A percentile compares a stretch with the other conserved stretches of the same genome.
Conservation (phyloP, 2,797 vertebrate genomes). For the Limnodromus scolopaceus region DNA sequence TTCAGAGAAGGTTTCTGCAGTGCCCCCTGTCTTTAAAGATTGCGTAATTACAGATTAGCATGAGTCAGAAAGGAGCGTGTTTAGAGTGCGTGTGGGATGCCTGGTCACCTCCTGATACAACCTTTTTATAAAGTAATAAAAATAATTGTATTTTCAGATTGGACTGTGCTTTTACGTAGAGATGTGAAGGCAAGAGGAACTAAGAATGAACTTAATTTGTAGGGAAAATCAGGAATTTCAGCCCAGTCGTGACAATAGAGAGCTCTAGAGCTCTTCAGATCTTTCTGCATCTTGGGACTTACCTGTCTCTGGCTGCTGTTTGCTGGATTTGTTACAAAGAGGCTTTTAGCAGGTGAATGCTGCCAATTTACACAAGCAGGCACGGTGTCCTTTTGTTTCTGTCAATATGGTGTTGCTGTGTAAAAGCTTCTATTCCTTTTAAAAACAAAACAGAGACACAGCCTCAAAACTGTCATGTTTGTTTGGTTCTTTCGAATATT, state of each 20-base stretch:
- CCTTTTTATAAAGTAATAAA: neutral
- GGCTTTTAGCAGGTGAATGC: neutral
- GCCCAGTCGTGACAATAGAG: neutral
- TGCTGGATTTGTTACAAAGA: neutral
- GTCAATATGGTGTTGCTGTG: neutral
- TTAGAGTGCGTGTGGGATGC: neutral
- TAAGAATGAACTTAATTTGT: neutral
- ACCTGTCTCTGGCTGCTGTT: neutral
- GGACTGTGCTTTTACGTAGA: neutral
- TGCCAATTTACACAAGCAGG: neutral
- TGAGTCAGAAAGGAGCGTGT: neutral
- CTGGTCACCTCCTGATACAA: neutral
- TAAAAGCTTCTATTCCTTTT: neutral
- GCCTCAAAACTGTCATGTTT: neutral
- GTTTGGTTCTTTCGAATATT: conserved; percentile 1
- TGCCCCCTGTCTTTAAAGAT: neutral
- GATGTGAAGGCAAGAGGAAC: neutral
- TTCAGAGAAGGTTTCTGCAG: neutral
- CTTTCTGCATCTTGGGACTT: neutral
- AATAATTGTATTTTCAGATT: neutral
- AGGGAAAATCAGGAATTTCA: neutral
- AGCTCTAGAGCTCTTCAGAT: neutral
- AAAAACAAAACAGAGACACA: neutral
- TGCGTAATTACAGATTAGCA: neutral
- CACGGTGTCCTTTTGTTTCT: neutral